Base-by-base conservation (phyloP, 2,113 vertebrate species). In the Pelvicachromis taeniatus region DNA sequence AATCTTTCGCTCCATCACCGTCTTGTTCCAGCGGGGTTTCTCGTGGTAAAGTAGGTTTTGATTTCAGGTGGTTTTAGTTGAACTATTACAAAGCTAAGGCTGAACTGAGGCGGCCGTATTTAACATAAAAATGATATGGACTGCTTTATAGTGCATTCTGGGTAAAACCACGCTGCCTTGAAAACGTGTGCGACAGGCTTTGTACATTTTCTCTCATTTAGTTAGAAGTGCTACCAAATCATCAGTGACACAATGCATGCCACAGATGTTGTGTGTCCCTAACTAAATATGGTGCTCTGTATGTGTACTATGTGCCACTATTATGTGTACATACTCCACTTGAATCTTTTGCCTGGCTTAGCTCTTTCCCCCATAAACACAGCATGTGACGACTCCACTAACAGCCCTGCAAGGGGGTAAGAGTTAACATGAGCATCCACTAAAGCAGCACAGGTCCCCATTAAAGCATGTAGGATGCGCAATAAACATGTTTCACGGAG, bases 41-140 rank as follows among this genome's bases (percentile, higher is more conserved):
- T 89, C 91, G 85, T 94, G 90, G 92, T 50, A 80, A 91, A 87
- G 85, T 79, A 80, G 85, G 88, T 89, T 87, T 82, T 83, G 81
- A 63, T 87, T 91, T 90, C 91, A 94, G 87, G 86, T 91, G 91
- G n/a, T 16, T 68, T 94, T 92, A 13, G 23, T 42, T 54, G 33
- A 54, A 23, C 21, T 35, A 19, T 42, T 54, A 54, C 55, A 81
- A 33, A 70, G 42, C 23, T 19, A 17, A 11, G 35, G 23, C 8
- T 54, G 42, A 75, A 77, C 21, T 48, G 50, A 59, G 29, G 2
- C 2, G 7, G 55, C 31, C 1, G 21, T 23, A 23, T 68, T 42
- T 68, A 42, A 16, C 4, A 26, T 23, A 21, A 9, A 21, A 65
- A 9, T 2, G 1, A 40, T 23, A 4, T 23, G 38, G 35, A 48